Percentiles rank a stretch among this genome's conserved stretches.
Evolutionary conservation across 2,888 invertebrate genomes (phyloP).

Genomic region (Leucophora obtusa): DNA sequence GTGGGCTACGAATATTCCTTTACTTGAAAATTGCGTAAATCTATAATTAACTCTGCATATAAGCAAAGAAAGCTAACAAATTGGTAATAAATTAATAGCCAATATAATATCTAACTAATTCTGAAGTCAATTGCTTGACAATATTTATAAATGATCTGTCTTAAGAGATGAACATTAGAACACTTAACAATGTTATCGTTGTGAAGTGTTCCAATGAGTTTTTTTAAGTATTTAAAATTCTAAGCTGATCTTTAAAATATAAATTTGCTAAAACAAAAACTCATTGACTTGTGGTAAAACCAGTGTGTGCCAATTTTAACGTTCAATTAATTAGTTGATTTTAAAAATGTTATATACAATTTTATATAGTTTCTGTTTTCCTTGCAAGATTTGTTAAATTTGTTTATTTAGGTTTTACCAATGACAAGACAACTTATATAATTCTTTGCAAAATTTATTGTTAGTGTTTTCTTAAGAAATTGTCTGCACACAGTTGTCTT

Average conservation of each 20-base stretch:
- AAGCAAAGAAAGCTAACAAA: constrained; percentile 32
- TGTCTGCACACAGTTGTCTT: background rate
- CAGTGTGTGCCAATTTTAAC: constrained; percentile 28
- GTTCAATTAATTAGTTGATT: constrained; percentile 45
- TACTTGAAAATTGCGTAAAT: no score
- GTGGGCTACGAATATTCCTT: no score
- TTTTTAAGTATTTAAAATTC: background rate
- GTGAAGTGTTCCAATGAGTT: constrained; percentile 10
- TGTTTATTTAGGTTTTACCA: constrained; percentile 7
- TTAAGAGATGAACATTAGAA: constrained; percentile 33
- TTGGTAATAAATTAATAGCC: constrained; percentile 59
- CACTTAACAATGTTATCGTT: constrained; percentile 9
- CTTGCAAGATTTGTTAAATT: background rate
- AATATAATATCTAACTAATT: constrained; percentile 51
- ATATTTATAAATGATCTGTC: constrained; percentile 36
- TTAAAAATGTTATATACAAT: background rate
- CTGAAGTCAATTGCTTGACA: constrained; percentile 29
- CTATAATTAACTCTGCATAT: no score
- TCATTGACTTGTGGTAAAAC: background rate
- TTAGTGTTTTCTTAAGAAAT: background rate
- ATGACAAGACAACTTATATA: constrained; percentile 12
- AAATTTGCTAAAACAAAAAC: background rate
- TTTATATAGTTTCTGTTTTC: background rate
- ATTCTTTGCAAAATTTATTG: constrained; percentile 31
- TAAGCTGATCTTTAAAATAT: background rate